Base-by-base conservation (phyloP, 2,113 vertebrate genomes). In the Bufo bufo region DNA sequence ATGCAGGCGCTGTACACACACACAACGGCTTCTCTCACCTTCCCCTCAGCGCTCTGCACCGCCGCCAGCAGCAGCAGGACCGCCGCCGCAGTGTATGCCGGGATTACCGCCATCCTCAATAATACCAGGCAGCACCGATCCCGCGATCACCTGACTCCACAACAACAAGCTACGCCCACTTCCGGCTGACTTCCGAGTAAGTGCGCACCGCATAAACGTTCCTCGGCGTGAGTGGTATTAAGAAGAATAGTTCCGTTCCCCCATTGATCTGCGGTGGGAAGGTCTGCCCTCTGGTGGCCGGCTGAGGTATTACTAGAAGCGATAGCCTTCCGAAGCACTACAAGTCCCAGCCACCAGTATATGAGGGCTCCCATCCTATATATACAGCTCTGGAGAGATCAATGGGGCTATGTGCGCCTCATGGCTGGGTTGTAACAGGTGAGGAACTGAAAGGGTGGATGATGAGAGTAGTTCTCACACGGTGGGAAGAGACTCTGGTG, bases 171-270 rank as follows among this genome's bases (percentile, higher is more conserved):
- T 3, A 52, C 0, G 58, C 72, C 58, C 54, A 86, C 84, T 86
- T 86, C 84, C 84, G 69, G 16, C 54, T 4, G 1, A 77, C 84
- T 85, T 85, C 84, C 84, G 84, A 12, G 13, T 75, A 4, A 9
- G 2, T 52, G 85, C 45, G 84, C 84, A 13, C 4, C 16, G 50
- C 54, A 1, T 16, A 75, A 9, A 1, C 12, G 11, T 58, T 47
- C 47, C 85, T 20, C 4, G 54, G 6, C 4, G 49, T 16, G n/a
- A n/a, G n/a, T n/a, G n/a, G n/a, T n/a, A n/a, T n/a, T n/a, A n/a
- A 33, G 14, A 14, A 56, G 49, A 58, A 33, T 17, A 11, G 85
- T 86, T 86, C 85, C 85, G 74, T 52, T 23, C 11, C 49, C 6
- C 6, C 56, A 12, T 2, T 58, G 6, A 6, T 58, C 56, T 13